Percentiles rank a stretch among this genome's conserved stretches.
These are phyloP conservation scores for Phasianus colchicus DNA, from an alignment of 2,113 vertebrate species.

Conservation along the genomic window DNA sequence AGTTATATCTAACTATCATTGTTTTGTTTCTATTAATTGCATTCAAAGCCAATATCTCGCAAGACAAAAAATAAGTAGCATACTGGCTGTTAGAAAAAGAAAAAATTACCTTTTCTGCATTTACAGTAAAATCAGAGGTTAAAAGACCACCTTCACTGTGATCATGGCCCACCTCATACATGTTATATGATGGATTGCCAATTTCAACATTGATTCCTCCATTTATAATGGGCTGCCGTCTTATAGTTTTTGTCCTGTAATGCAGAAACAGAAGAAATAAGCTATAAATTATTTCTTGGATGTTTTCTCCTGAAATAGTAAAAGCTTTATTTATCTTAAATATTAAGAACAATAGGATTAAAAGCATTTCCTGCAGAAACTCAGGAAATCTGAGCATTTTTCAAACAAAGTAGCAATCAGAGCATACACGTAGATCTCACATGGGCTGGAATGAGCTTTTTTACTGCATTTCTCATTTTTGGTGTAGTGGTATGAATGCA, in stretches of 20 bases:
- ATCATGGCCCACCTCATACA: constrained; percentile 98
- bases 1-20: neutral
- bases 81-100: neutral
- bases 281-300: neutral
- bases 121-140: constrained; percentile 92
- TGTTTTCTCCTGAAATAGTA: neutral
- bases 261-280: neutral
- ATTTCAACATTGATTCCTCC: constrained; percentile 98
- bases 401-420: neutral
- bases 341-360: neutral
- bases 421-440: neutral
- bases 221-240: constrained; percentile 96
- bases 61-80: neutral
- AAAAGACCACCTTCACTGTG: constrained; percentile 92
- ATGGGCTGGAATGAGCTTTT: neutral
- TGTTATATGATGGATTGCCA: constrained; percentile 98
- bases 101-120: constrained; percentile 91
- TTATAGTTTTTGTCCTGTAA: constrained; percentile 92
- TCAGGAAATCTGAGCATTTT: neutral
- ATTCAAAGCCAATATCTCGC: neutral
- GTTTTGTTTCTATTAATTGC: neutral
- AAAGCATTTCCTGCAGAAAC: neutral
- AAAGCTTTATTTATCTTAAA: neutral
- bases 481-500: neutral
- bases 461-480: neutral